Percentiles rank a stretch among this genome's conserved stretches.
These are phyloP conservation scores for Falco concolor DNA, from an alignment of 2,797 vertebrate species.

Conservation along the genomic window DNA sequence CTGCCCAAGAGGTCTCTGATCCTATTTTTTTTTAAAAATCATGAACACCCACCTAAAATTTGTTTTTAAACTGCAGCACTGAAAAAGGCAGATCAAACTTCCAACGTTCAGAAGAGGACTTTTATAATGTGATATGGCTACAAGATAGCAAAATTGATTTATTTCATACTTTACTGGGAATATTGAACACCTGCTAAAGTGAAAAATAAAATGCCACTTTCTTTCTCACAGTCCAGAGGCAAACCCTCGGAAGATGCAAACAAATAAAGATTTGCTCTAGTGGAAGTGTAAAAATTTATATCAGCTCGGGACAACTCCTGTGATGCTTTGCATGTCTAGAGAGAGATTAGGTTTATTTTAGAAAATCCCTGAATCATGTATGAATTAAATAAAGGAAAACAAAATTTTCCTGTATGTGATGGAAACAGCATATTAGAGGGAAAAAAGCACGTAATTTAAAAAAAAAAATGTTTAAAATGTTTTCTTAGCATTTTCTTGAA, in stretches of 20 bases:
- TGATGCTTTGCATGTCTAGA: neutral
- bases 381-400: neutral
- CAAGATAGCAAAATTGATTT: neutral
- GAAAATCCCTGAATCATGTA: neutral
- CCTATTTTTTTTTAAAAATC: neutral
- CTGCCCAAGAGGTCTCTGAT: neutral
- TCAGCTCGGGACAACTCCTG: neutral
- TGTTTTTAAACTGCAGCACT: neutral
- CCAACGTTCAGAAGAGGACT: neutral
- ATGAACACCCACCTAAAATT: neutral
- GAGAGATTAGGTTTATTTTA: neutral
- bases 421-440: neutral
- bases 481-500: neutral
- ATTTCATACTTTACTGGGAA: neutral
- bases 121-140: neutral
- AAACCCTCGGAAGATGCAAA: neutral
- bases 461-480: neutral
- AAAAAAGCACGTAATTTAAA: neutral
- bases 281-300: neutral
- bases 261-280: neutral
- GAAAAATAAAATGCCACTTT: neutral
- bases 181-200: neutral
- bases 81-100: neutral
- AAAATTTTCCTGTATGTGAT: neutral
- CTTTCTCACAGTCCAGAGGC: neutral